Evolutionary conservation across 2,113 vertebrate genomes (phyloP).

Genomic region (Taurulus bubalis): DNA sequence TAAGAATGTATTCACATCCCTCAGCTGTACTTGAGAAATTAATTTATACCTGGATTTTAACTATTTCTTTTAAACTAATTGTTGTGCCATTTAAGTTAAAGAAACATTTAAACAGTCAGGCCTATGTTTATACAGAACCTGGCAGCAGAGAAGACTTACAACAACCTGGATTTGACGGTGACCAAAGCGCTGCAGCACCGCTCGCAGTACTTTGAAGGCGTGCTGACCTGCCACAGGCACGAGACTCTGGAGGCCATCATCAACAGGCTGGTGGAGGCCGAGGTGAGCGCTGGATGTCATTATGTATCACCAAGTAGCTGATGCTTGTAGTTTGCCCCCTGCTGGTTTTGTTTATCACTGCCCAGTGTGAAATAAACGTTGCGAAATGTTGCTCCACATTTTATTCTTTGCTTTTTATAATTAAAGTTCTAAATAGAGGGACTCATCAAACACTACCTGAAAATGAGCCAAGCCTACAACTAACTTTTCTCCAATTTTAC

Average conservation of each 20-base stretch:
- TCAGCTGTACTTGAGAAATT: neutral
- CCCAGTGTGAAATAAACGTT: neutral
- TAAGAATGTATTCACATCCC: neutral
- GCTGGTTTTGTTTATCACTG: neutral
- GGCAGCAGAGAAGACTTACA: constrained; percentile 98
- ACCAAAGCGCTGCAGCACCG: constrained; percentile 96
- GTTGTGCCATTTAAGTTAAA: neutral
- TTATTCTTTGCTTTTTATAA: neutral
- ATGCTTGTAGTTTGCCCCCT: neutral
- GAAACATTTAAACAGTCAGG: neutral
- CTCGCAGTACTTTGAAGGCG: constrained; percentile 97
- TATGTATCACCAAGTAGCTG: neutral
- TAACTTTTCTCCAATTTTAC: neutral
- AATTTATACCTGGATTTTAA: neutral
- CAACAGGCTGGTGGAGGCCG: constrained; percentile 95
- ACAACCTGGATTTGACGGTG: constrained; percentile 96
- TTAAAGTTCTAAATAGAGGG: neutral
- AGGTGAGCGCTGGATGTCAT: constrained; percentile 81
- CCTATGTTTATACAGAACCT: constrained; percentile 86
- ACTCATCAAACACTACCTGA: neutral
- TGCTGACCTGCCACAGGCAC: constrained; percentile 92
- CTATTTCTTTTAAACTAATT: neutral
- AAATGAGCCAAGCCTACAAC: too few relatives aligned
- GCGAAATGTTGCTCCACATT: neutral
- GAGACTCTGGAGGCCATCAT: constrained; percentile 96